Percentiles rank a stretch among this genome's conserved stretches.
Conservation (phyloP, 2,113 vertebrate species). For the Procavia capensis region DNA sequence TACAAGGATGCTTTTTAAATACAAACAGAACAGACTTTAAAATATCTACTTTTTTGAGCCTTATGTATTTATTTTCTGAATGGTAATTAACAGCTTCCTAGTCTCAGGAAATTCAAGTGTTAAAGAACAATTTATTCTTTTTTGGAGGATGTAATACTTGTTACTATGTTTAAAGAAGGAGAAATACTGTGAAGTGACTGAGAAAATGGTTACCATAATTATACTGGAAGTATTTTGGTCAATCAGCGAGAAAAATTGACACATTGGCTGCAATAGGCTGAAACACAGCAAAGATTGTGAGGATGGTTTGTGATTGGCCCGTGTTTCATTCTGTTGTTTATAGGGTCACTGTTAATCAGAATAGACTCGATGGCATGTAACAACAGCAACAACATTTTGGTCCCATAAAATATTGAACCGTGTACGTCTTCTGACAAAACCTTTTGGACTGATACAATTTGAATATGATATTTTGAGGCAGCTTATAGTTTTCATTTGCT, state of each 20-base stretch:
- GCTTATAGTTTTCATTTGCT: neutral
- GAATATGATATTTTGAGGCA: conserved; percentile 45
- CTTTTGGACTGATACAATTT: conserved; percentile 16
- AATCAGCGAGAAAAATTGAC: neutral
- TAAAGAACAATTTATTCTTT: conserved; percentile 72
- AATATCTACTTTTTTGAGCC: conserved; percentile 61
- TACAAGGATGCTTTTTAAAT: conserved; percentile 42
- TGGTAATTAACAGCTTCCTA: conserved; percentile 72
- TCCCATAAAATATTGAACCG: conserved; percentile 31
- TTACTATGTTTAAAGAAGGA: conserved; percentile 68
- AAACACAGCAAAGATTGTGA: too few species aligned
- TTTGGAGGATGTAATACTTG: conserved; percentile 44
- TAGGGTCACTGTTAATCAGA: too few species aligned
- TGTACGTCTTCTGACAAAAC: conserved; percentile 31
- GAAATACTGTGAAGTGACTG: conserved; percentile 30
- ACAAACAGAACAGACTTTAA: conserved; percentile 31
- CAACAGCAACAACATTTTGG: conserved; percentile 2
- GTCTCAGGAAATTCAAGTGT: conserved; percentile 68
- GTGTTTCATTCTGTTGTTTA: too few species aligned
- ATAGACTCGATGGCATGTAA: too few species aligned
- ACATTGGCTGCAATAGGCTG: too few species aligned
- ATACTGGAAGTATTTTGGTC: conserved; percentile 54
- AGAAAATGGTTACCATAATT: conserved; percentile 61
- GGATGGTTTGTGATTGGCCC: too few species aligned
- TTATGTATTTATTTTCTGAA: conserved; percentile 59